Percentiles rank a stretch among this genome's conserved stretches.
Conservation (phyloP, 2,113 vertebrate genomes). For the Petroica traversi region DNA sequence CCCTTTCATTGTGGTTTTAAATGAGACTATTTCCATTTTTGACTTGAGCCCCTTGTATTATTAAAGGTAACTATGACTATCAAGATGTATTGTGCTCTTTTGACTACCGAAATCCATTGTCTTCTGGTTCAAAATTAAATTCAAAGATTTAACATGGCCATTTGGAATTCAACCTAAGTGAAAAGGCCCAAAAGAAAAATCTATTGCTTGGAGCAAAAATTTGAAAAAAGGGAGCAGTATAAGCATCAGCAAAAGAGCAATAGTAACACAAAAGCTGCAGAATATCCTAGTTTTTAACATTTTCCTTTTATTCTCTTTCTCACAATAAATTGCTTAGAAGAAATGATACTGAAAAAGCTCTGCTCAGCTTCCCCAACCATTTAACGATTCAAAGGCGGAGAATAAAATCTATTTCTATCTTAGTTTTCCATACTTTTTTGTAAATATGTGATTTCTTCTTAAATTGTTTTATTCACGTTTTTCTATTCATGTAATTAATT, state of each 20-base stretch:
- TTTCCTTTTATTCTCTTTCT: neutral
- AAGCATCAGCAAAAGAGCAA: neutral
- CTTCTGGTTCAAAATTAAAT: neutral
- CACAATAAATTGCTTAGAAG: neutral
- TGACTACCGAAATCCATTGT: neutral
- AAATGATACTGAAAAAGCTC: neutral
- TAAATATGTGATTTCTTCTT: neutral
- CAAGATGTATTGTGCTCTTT: neutral
- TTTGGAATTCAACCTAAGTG: neutral
- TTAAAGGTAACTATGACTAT: neutral
- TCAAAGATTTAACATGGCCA: neutral
- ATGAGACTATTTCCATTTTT: neutral
- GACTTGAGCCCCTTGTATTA: neutral
- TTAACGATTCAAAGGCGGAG: neutral
- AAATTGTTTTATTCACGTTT: fast-evolving
- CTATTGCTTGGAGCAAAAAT: neutral
- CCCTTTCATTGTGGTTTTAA: neutral
- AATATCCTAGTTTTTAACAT: neutral
- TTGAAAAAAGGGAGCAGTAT: neutral
- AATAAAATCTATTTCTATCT: neutral
- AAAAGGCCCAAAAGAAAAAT: neutral
- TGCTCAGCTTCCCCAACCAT: neutral
- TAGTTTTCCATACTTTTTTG: neutral
- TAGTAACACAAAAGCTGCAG: neutral
- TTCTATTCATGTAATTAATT: neutral